Evolutionary conservation across 2,888 invertebrate species (phyloP).

Genomic region (Drosophila infuscata): DNA sequence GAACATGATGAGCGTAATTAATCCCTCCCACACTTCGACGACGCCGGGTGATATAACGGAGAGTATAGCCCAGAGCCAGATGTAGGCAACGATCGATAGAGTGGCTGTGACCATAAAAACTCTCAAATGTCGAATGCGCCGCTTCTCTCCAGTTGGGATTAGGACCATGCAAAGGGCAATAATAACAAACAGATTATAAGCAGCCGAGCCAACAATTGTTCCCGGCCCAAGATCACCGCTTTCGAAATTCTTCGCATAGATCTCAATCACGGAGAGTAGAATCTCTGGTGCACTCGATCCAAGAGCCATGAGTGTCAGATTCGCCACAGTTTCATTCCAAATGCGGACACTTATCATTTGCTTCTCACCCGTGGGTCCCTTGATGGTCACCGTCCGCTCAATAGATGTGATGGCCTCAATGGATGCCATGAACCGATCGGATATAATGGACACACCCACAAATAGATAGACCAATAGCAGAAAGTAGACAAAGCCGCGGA

Average conservation of each 20-base stretch:
- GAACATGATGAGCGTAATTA: slow-evolving; percentile 98
- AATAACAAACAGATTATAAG: slow-evolving; percentile 99
- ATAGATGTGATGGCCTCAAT: slow-evolving; percentile 99
- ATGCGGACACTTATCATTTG: slow-evolving; percentile 96
- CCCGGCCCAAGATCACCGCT: slow-evolving; percentile 99
- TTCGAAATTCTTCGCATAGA: slow-evolving; percentile 96
- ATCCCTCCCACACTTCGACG: slow-evolving; percentile 98
- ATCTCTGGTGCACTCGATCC: slow-evolving; percentile 99
- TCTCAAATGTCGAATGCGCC: slow-evolving; percentile 97
- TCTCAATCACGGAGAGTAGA: slow-evolving; percentile 98
- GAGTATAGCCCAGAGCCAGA: slow-evolving; percentile 98
- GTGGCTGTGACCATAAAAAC: slow-evolving; percentile 99
- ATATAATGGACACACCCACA: slow-evolving; percentile 99
- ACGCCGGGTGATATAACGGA: slow-evolving; percentile 93
- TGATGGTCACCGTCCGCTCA: slow-evolving; percentile 97
- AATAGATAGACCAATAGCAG: slow-evolving; percentile 95
- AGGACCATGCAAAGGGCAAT: slow-evolving; percentile 97
- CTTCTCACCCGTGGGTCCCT: slow-evolving; percentile 93
- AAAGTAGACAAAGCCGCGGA: slow-evolving; percentile 96
- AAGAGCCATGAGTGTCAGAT: slow-evolving; percentile 98
- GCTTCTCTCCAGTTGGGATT: slow-evolving; percentile 95
- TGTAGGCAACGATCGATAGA: slow-evolving; percentile 99
- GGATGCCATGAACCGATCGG: slow-evolving; percentile 99
- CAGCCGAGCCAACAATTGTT: slow-evolving; percentile 99
- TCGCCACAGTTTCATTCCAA: slow-evolving; percentile 99